A percentile compares a stretch with the other conserved stretches of the same genome.
These are phyloP conservation scores for Orchestes rusci DNA, from an alignment of 2,888 invertebrate species.

Conservation along the genomic window DNA sequence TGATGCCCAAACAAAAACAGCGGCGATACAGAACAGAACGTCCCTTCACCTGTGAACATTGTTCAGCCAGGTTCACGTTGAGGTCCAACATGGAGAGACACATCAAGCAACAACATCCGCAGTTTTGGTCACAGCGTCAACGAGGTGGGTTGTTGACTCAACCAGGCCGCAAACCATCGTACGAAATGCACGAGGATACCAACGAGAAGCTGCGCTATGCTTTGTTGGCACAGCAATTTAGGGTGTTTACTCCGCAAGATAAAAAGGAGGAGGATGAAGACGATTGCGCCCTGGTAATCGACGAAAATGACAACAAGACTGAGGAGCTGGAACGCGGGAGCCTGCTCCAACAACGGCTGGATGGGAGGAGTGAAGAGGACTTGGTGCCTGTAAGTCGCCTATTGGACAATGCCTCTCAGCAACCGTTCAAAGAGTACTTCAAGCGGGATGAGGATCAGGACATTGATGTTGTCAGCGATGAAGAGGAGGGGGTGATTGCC, in stretches of 20 bases:
- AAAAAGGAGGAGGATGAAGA: constrained; percentile 52
- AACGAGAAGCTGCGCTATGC: constrained; percentile 68
- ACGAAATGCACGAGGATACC: constrained; percentile 35
- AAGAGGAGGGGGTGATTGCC: constrained; percentile 73
- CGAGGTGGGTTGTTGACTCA: constrained; percentile 42
- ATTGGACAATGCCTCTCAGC: constrained; percentile 63
- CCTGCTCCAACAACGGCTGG: neutral
- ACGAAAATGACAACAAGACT: constrained; percentile 49
- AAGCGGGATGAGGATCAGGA: constrained; percentile 48
- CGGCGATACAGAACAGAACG: constrained; percentile 82
- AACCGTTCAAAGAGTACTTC: constrained; percentile 60
- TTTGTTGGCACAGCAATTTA: constrained; percentile 56
- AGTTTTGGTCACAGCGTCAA: constrained; percentile 78
- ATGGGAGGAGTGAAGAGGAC: constrained; percentile 48
- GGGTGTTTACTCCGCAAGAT: constrained; percentile 26
- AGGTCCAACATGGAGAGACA: constrained; percentile 94
- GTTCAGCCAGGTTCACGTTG: constrained; percentile 82
- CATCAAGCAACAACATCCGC: constrained; percentile 89
- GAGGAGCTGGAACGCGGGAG: constrained; percentile 17
- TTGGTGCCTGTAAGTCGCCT: constrained; percentile 72
- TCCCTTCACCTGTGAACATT: constrained; percentile 85
- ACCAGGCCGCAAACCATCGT: constrained; percentile 45
- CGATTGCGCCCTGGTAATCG: constrained; percentile 57
- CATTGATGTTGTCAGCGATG: constrained; percentile 48
- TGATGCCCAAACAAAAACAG: constrained; percentile 90